These are phyloP conservation scores for Nycteola revayana DNA, from an alignment of 2,888 invertebrate species.

Conservation along the genomic window DNA sequence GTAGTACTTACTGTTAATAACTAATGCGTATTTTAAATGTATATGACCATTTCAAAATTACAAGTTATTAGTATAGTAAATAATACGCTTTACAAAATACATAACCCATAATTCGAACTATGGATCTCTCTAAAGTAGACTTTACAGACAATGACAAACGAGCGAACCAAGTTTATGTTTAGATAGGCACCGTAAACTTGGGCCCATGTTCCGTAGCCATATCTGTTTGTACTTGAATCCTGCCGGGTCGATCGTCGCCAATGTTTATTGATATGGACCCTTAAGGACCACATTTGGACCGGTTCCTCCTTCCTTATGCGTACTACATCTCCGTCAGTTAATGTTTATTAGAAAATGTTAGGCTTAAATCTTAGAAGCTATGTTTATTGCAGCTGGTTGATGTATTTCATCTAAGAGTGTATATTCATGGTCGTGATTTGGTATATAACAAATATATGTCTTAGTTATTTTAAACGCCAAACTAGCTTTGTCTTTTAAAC, in stretches of 20 bases:
- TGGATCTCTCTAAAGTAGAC: constrained; percentile 16
- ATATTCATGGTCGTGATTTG: too few relatives aligned
- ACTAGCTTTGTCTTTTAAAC: too few relatives aligned
- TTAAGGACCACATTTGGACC: constrained; percentile 29
- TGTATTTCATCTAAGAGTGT: too few relatives aligned
- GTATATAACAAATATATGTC: too few relatives aligned
- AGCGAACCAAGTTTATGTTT: constrained; percentile 24
- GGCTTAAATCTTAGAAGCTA: too few relatives aligned
- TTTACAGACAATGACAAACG: constrained; percentile 22
- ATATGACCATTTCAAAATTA: too few relatives aligned
- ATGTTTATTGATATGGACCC: constrained; percentile 38
- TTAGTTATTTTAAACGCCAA: too few relatives aligned
- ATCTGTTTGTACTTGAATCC: constrained; percentile 16
- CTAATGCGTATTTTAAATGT: too few relatives aligned
- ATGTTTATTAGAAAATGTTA: too few relatives aligned
- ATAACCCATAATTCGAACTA: constrained; percentile 14
- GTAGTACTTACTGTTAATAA: too few relatives aligned
- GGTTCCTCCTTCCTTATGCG: constrained; percentile 26
- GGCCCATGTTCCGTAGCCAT: constrained; percentile 18
- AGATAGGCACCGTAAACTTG: constrained; percentile 24
- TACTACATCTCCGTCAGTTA: constrained; percentile 8
- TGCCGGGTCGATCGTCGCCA: constrained; percentile 23
- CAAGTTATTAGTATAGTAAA: too few relatives aligned
- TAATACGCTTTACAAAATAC: constrained; percentile 16
- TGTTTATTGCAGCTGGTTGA: too few relatives aligned